Evolutionary conservation across 2,888 invertebrate genomes (phyloP), one percentile per base, ranked within the genome.

Genomic region (Steromphala cineraria): DNA sequence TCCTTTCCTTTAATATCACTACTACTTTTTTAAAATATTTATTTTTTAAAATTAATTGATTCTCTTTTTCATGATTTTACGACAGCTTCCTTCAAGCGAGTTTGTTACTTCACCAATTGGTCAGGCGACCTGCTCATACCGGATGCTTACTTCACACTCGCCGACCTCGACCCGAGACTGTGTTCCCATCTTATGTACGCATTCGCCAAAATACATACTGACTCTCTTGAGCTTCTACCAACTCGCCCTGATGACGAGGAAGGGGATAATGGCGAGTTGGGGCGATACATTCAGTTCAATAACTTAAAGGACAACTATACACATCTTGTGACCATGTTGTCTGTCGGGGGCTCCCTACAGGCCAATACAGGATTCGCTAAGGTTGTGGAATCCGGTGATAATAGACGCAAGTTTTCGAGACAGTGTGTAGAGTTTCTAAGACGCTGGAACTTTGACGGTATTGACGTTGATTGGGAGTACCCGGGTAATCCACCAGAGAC

Each of bases 151-250:
- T 89, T 89, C 77, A 71, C 83, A 10, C 82, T 91, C 13, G 98
- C 98, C 93, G 97, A 99, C 92, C 98, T 99, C 88, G 96, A 97
- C 82, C 97, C 98, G 0, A 97, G 97, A 92, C 95, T 99, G 55
- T 99, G 99, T 94, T 98, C 99, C 0, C 99, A 99, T 94, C 94
- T 99, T 88, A 97, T 99, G 90, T 99, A 97, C 94, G 97, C 99
- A 19, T 99, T 99, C 94, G 99, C 98, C 0, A 98, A 98, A 97
- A 95, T 99, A 94, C 98, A 99, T 94, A 97, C 98, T 91, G 97
- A 97, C 83, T 97, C 97, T 91, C 94, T 98, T 80, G 97, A 97
- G 67, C 85, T 89, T 0, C 21, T 74, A 0, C 82, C 84, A 1
- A 77, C 84, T 0, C 28, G 82, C 19, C 36, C 79, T 0, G 82